Evolutionary conservation across 2,797 vertebrate genomes (phyloP).

Genomic region (Lepilemur septentrionalis): DNA sequence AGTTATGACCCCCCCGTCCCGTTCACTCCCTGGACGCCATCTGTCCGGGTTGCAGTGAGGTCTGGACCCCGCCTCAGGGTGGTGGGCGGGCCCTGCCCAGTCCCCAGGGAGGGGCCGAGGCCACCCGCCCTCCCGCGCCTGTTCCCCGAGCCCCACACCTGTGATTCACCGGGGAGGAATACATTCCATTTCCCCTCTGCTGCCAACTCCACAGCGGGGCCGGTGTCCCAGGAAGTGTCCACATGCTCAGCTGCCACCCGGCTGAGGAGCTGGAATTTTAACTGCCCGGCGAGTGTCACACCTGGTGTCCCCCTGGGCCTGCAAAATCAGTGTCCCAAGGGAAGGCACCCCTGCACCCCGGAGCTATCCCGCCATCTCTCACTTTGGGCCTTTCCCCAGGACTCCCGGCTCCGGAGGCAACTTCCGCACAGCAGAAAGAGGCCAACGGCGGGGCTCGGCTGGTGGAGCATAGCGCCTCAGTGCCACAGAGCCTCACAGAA

Average conservation of each 20-base stretch:
- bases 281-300: background rate
- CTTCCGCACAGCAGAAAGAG: background rate
- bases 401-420: background rate
- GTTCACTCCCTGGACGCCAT: background rate
- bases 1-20: background rate
- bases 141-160: conserved; percentile 4
- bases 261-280: background rate
- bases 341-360: background rate
- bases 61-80: background rate
- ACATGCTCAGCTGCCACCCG: background rate
- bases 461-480: background rate
- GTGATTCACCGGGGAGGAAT: conserved; percentile 32
- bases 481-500: fast-evolving
- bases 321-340: background rate
- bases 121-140: background rate
- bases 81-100: background rate
- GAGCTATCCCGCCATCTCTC: fast-evolving
- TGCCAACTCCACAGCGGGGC: background rate
- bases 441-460: background rate
- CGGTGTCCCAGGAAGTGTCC: background rate
- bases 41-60: background rate
- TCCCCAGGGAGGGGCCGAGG: background rate
- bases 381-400: background rate
- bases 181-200: background rate
- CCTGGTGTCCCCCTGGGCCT: background rate